A percentile compares a stretch with the other conserved stretches of the same genome.
Conservation (phyloP, 2,113 vertebrate species). For the Muscicapa adusta region DNA sequence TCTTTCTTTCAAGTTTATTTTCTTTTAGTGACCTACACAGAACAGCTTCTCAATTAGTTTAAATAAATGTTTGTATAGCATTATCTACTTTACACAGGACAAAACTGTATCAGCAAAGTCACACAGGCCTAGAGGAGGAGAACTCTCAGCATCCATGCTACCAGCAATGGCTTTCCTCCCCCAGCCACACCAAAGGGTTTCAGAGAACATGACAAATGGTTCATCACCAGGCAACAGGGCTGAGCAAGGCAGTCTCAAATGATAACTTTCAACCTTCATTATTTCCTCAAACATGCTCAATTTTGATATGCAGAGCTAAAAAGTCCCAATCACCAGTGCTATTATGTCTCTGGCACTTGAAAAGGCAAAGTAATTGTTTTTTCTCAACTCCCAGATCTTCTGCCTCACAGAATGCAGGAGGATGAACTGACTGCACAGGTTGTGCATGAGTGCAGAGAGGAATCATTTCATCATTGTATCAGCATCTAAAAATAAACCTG, state of each 20-base stretch:
- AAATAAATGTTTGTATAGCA: conserved; percentile 61
- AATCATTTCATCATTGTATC: neutral
- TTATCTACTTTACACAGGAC: conserved; percentile 34
- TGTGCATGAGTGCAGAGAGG: neutral
- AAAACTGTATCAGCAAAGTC: neutral
- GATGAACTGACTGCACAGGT: neutral
- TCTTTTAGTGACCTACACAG: conserved; percentile 30
- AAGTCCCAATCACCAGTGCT: neutral
- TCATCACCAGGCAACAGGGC: neutral
- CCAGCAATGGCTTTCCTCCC: neutral
- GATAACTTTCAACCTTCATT: neutral
- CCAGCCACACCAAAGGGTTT: neutral
- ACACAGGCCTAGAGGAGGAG: neutral
- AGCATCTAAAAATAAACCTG: conserved; percentile 38
- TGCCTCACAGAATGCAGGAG: neutral
- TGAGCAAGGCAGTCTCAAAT: neutral
- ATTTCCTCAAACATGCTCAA: neutral
- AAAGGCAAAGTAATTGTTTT: neutral
- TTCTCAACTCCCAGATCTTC: neutral
- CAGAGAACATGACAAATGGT: neutral
- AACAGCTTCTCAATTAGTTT: conserved; percentile 49
- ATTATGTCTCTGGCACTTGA: neutral
- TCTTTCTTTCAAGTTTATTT: conserved; percentile 34
- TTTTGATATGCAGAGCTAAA: neutral
- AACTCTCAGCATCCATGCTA: neutral